Percentiles rank a stretch among this genome's conserved stretches.
Conservation (phyloP, 2,113 vertebrate species). For the Genyomyrus donnyi region DNA sequence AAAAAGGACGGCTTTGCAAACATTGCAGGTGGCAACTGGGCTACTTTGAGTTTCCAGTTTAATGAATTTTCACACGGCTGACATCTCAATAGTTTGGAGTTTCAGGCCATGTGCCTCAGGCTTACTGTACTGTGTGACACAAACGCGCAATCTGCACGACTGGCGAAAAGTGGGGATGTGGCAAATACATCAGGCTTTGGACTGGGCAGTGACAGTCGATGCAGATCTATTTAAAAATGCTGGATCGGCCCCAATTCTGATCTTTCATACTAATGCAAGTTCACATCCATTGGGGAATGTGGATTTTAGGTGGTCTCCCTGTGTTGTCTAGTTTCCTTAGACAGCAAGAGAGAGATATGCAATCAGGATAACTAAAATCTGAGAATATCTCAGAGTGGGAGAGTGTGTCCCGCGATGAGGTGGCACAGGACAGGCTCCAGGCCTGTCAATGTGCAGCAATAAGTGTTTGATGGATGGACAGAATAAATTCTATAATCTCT, state of each 20-base stretch:
- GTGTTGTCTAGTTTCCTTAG: neutral
- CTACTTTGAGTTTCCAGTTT: neutral
- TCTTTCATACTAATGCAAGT: neutral
- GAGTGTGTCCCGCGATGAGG: neutral
- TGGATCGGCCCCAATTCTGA: neutral
- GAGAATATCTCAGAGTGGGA: neutral
- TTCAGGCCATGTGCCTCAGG: neutral
- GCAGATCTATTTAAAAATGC: no score
- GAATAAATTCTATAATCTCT: neutral
- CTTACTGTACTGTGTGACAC: neutral
- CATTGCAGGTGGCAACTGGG: neutral
- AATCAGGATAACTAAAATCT: neutral
- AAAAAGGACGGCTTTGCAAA: neutral
- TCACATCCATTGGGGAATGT: neutral
- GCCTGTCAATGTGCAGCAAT: neutral
- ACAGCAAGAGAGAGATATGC: neutral
- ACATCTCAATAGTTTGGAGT: neutral
- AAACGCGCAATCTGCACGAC: neutral
- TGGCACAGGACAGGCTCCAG: neutral
- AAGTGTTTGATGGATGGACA: neutral
- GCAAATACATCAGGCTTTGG: neutral
- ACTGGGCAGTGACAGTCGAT: neutral
- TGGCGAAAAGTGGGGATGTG: neutral
- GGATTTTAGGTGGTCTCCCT: neutral
- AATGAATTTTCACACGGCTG: neutral